Base-by-base conservation (phyloP, 1,140 invertebrate genomes). In the Drosophila erecta region DNA sequence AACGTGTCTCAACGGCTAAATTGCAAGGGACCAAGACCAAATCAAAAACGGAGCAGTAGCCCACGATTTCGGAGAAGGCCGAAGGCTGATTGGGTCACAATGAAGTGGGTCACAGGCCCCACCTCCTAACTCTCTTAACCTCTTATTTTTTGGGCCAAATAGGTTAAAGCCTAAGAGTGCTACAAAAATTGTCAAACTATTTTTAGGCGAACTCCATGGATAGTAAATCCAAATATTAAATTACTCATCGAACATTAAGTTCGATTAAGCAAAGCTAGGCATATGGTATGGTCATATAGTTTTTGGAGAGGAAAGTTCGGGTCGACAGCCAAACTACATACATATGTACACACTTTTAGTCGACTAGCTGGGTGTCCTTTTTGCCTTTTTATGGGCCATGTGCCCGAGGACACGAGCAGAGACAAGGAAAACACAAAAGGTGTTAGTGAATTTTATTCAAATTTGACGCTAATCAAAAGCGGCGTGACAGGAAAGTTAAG, bases 371-470 rank as follows among this genome's bases (percentile, higher is more conserved):
- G 50, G 58, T 67, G 64, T 57, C 44, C 17, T 53, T 15, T 54
- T 73, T 46, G 51, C 46, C 59, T 67, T 76, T 87, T 84, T 89
- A 89, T 89, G 76, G 83, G 51, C 40, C 47, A 62, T 61, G 50
- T 55, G 44, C 65, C 43, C 20, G 6, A 55, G 14, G 35, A 24
- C 5, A 40, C 54, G 17, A 20, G 8, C 40, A 41, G 22, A 22
- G 53, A 41, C 53, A 38, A 50, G 14, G 38, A 37, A 49, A 43
- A 53, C 17, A 35, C 53, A 54, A 53, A 62, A 89, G 84, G 83
- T 87, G 79, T 76, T 76, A 84, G 83, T 87, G 79, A 79, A 89
- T 87, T 89, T 87, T 87, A 89, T 89, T 87, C 66, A 89, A 87
- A 87, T 87, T 87, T 89, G 71, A 64, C 79, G 65, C 76, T 89